Conservation (phyloP, 1,140 invertebrate species). For the Saxidomus purpurata region DNA sequence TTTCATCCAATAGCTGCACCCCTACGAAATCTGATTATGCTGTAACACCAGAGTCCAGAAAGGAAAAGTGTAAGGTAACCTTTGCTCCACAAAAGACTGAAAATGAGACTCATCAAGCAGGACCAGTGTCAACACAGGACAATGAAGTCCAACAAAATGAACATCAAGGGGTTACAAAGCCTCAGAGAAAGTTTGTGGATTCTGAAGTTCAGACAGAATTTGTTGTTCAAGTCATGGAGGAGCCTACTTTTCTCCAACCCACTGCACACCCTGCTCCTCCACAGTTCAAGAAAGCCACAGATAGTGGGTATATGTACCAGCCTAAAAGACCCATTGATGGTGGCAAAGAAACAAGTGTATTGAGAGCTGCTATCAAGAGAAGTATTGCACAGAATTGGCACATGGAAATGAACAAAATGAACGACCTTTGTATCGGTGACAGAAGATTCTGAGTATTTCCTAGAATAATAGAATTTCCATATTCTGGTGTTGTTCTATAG, state of each 20-base stretch:
- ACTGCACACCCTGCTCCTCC: background rate
- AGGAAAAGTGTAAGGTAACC: background rate
- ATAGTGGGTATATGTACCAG: background rate
- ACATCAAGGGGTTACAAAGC: background rate
- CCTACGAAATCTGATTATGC: too few species aligned
- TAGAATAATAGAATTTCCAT: too few species aligned
- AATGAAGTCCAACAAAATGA: background rate
- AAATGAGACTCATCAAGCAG: background rate
- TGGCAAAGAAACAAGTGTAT: background rate
- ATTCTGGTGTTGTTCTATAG: too few species aligned
- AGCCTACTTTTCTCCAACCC: background rate
- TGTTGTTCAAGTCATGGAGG: background rate
- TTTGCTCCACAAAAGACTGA: background rate
- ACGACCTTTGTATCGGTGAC: background rate
- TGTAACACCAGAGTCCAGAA: background rate
- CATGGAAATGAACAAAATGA: background rate
- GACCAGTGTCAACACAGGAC: background rate
- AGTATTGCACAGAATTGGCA: background rate
- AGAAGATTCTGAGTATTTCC: background rate
- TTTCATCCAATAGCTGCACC: too few species aligned
- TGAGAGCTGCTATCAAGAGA: background rate
- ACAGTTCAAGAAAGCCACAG: background rate
- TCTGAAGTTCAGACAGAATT: conserved; percentile 38
- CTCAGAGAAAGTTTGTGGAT: background rate
- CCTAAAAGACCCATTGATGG: background rate